Conservation (phyloP, 2,797 vertebrate species). For the Propithecus perrieri region DNA sequence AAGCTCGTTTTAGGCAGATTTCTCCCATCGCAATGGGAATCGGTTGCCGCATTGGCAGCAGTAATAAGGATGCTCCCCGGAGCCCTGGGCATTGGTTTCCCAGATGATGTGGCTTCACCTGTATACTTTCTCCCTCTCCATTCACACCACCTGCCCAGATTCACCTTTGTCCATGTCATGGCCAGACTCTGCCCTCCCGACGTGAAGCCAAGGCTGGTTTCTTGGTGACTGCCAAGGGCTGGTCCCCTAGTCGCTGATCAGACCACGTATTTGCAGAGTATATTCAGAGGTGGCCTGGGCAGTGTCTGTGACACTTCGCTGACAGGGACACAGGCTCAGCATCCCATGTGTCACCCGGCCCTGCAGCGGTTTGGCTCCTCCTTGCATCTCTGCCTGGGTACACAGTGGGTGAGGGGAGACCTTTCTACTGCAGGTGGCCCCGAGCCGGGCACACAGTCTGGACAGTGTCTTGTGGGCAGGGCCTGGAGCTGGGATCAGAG, state of each 20-base stretch:
- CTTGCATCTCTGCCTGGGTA: too few relatives aligned
- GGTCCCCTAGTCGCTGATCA: not conserved
- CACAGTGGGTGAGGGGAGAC: accelerated
- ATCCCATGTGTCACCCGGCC: not conserved
- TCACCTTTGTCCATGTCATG: accelerated
- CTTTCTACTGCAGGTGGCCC: not conserved
- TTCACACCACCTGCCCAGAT: not conserved
- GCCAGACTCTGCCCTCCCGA: not conserved
- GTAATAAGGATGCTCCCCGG: not conserved
- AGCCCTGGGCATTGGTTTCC: not conserved
- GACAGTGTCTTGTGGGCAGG: not conserved
- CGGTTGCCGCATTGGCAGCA: accelerated
- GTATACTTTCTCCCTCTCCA: too few relatives aligned
- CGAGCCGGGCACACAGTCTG: not conserved
- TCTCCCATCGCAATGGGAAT: accelerated
- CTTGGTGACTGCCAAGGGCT: not conserved
- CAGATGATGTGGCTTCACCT: not conserved
- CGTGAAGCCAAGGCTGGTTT: not conserved
- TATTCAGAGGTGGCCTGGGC: not conserved
- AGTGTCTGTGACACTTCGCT: not conserved
- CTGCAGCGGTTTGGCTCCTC: not conserved
- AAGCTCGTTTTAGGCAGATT: not conserved
- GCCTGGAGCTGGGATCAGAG: not conserved
- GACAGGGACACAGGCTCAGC: not conserved
- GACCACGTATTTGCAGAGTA: accelerated